Percentiles rank a stretch among this genome's conserved stretches.
These are phyloP conservation scores for Zenarchopterus dispar DNA, from an alignment of 2,797 vertebrate genomes.

Conservation along the genomic window DNA sequence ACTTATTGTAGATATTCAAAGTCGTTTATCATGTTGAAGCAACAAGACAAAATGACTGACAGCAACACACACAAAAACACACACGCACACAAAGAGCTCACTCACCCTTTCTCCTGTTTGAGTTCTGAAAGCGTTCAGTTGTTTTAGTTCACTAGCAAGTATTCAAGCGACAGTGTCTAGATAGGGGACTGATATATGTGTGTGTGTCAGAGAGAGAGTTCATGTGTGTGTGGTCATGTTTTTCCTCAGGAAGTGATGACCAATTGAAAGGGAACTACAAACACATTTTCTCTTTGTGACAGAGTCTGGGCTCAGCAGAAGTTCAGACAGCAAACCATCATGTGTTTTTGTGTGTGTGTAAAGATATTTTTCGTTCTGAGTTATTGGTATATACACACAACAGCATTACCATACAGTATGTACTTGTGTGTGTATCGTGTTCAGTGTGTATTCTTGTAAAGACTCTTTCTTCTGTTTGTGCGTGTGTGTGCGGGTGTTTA, in stretches of 20 bases:
- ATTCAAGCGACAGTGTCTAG: conserved; percentile 42
- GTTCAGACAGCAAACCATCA: conserved; percentile 83
- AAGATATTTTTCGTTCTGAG: conserved; percentile 12
- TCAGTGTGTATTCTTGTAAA: conserved; percentile 6
- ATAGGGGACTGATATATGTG: conserved; percentile 22
- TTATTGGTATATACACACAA: neutral
- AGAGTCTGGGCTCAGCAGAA: conserved; percentile 79
- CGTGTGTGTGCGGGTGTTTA: conserved; percentile 10
- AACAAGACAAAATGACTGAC: conserved; percentile 2
- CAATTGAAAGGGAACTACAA: conserved; percentile 79
- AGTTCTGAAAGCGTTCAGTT: conserved; percentile 9
- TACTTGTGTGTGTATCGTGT: conserved; percentile 1
- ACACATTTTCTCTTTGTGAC: conserved; percentile 62
- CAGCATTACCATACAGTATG: neutral
- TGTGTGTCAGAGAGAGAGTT: conserved; percentile 1
- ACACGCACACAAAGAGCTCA: conserved; percentile 27
- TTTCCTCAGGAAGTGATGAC: conserved; percentile 80
- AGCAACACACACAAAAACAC: conserved; percentile 5
- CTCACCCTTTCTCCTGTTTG: conserved; percentile 60
- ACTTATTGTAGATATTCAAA: neutral
- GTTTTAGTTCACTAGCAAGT: conserved; percentile 36
- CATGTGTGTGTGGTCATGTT: conserved; percentile 58
- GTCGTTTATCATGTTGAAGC: conserved; percentile 6
- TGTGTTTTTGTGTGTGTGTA: conserved; percentile 65
- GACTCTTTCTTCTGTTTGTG: conserved; percentile 4